A percentile compares a stretch with the other conserved stretches of the same genome.
phyloP scores from a whole-genome alignment of 2,113 vertebrate genomes.

The Pomatostomus ruficeps region DNA sequence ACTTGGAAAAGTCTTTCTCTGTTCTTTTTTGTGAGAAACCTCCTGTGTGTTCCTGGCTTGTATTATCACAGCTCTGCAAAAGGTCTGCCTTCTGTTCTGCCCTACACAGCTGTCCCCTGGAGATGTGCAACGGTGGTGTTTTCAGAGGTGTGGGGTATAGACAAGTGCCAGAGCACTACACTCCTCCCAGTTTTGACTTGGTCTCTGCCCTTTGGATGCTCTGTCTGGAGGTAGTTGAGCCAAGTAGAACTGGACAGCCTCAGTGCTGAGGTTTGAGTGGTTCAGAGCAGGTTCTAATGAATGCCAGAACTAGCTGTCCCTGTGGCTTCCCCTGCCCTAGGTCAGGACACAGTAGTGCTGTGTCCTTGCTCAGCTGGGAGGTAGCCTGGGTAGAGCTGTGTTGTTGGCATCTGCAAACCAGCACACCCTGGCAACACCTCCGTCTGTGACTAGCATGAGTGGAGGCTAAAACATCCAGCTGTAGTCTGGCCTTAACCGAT shows the following conservation, averaged over 20 bases:
- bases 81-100: not conserved
- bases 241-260: not conserved
- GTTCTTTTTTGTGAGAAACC: not conserved
- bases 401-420: not conserved
- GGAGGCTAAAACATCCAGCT: not conserved
- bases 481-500: not conserved
- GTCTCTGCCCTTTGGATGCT: not conserved
- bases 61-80: not conserved
- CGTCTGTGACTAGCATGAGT: not conserved
- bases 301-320: not conserved
- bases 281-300: not conserved
- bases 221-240: not conserved
- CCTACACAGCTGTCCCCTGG: not conserved
- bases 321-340: not conserved
- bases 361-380: not conserved
- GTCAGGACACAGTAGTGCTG: not conserved
- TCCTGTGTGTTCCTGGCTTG: not conserved
- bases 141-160: not conserved
- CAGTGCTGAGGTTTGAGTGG: not conserved
- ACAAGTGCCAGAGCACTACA: not conserved
- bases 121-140: not conserved
- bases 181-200: not conserved
- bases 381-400: not conserved
- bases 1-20: not conserved
- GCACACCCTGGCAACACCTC: not conserved